Conservation (phyloP, 1,140 invertebrate genomes). For the Bactericera cockerelli region DNA sequence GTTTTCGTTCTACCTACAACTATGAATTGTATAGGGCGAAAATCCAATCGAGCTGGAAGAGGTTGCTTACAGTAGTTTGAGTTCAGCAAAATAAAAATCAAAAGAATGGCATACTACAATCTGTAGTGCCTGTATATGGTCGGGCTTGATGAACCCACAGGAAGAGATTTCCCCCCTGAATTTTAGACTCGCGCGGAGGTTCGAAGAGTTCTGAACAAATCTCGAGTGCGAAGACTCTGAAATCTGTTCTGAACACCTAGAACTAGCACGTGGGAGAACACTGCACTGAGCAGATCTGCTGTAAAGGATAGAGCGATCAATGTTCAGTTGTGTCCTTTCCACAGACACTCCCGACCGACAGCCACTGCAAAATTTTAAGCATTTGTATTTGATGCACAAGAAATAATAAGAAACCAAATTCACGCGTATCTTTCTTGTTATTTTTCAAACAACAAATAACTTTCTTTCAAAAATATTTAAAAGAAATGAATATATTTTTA, state of each 20-base stretch:
- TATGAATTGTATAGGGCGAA: too few species aligned
- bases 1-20: too few species aligned
- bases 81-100: too few species aligned
- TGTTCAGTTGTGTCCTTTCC: slow-evolving; percentile 4
- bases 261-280: slow-evolving; percentile 8
- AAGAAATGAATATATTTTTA: too few species aligned
- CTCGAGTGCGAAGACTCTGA: slow-evolving; percentile 1
- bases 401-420: too few species aligned
- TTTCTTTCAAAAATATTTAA: too few species aligned
- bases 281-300: slow-evolving; percentile 9
- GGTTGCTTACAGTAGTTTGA: too few species aligned
- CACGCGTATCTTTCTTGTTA: too few species aligned
- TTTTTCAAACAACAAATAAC: too few species aligned
- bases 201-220: background rate
- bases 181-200: background rate
- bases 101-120: background rate
- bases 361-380: too few species aligned
- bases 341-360: slow-evolving; percentile 1
- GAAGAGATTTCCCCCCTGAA: background rate
- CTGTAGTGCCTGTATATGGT: slow-evolving; percentile 6
- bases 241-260: background rate
- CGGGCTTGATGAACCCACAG: background rate
- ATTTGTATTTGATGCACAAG: too few species aligned
- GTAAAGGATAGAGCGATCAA: background rate
- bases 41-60: too few species aligned